phyloP scores from a whole-genome alignment of 2,797 vertebrate genomes.

The Spea hammondii region DNA sequence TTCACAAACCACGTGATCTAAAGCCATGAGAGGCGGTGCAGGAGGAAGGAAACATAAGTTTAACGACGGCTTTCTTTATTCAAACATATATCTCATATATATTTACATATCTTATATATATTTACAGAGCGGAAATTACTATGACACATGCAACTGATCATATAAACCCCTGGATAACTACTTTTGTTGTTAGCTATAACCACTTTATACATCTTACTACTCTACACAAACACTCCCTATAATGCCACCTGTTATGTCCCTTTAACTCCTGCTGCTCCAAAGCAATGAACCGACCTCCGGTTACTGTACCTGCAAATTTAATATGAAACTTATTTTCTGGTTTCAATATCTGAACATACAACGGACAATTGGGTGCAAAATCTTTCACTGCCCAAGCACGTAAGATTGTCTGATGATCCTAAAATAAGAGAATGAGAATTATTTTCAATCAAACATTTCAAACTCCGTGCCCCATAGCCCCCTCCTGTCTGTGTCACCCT shows the following conservation, averaged over 20 bases:
- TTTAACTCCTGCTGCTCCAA: not conserved
- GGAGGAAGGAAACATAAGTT: not conserved
- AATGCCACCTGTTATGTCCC: not conserved
- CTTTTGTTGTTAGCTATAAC: no score
- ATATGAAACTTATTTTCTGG: constrained; percentile 85
- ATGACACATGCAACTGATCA: no score
- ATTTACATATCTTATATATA: no score
- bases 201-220: no score
- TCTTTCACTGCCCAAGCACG: constrained; percentile 83
- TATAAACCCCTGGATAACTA: no score
- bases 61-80: not conserved
- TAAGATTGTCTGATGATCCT: constrained; percentile 84
- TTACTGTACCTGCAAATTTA: constrained; percentile 77
- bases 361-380: constrained; percentile 80
- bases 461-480: not conserved
- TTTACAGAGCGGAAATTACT: no score
- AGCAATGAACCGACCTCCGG: no score
- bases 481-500: not conserved
- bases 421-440: constrained; percentile 6
- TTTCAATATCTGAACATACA: constrained; percentile 82
- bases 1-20: constrained; percentile 84
- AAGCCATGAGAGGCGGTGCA: not conserved
- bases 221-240: not conserved
- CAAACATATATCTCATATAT: no score
- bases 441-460: not conserved